Percentiles rank a stretch among this genome's conserved stretches.
Evolutionary conservation across 2,797 vertebrate species (phyloP).

Genomic region (Melanogrammus aeglefinus): DNA sequence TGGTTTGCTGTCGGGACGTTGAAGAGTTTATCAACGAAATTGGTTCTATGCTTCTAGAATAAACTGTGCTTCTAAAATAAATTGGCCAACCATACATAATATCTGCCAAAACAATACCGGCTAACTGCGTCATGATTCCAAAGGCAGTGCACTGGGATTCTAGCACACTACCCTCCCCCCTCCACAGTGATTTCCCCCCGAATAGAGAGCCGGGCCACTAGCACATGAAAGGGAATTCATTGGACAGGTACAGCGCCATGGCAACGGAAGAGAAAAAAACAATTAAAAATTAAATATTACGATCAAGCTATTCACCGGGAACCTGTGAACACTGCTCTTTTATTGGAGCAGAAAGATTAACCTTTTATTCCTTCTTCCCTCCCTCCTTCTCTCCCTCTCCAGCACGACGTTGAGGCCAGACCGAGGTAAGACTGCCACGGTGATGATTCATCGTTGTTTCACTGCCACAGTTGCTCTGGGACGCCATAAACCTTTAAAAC

Average conservation of each 20-base stretch:
- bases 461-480: conserved; percentile 26
- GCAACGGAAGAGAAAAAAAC: conserved; percentile 15
- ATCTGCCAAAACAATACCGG: neutral
- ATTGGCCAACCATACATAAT: no score
- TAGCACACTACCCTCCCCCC: neutral
- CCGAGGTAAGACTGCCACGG: conserved; percentile 70
- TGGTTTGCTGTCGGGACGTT: no score
- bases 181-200: conserved; percentile 37
- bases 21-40: no score
- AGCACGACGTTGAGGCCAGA: conserved; percentile 73
- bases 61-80: no score
- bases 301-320: conserved; percentile 22
- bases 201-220: conserved; percentile 53
- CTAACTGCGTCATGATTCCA: neutral
- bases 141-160: no score
- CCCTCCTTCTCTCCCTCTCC: conserved; percentile 38
- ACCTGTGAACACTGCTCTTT: conserved; percentile 26
- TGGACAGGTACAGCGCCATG: conserved; percentile 52
- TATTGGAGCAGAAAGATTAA: conserved; percentile 19
- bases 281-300: neutral
- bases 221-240: conserved; percentile 52
- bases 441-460: conserved; percentile 46
- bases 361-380: conserved; percentile 27
- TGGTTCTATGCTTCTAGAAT: no score
- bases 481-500: conserved; percentile 31